Conservation (phyloP, 2,113 vertebrate genomes). For the Bujurquina vittata region DNA sequence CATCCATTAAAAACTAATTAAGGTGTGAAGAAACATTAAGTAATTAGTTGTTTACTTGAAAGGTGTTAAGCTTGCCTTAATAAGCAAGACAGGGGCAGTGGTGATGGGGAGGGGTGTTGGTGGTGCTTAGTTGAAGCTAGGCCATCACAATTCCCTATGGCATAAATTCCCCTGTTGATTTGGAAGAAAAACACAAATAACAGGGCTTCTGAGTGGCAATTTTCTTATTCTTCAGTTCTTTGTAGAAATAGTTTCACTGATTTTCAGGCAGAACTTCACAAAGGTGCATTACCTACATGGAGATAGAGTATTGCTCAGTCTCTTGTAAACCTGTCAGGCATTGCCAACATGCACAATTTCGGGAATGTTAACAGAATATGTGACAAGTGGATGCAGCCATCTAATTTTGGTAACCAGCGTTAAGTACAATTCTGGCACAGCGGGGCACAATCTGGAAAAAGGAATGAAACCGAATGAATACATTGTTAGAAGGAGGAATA, state of each 20-base stretch:
- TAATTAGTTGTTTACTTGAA: background rate
- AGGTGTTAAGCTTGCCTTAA: background rate
- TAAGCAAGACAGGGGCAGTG: background rate
- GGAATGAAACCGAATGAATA: slow-evolving; percentile 10
- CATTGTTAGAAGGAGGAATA: slow-evolving; percentile 47
- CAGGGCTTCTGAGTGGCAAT: background rate
- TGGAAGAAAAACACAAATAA: background rate
- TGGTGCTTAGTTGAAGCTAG: background rate
- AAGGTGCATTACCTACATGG: background rate
- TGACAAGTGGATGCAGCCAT: background rate
- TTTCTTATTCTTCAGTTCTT: background rate
- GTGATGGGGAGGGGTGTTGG: no score
- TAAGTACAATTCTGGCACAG: slow-evolving; percentile 21
- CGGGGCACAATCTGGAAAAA: slow-evolving; percentile 7
- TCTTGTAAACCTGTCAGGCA: background rate
- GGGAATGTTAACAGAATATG: background rate
- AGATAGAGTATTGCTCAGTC: background rate
- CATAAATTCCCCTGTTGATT: background rate
- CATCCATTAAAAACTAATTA: slow-evolving; percentile 8
- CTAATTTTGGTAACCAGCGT: slow-evolving; percentile 24
- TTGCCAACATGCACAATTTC: background rate
- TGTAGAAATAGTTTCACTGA: background rate
- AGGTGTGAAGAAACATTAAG: background rate
- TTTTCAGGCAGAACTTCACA: background rate
- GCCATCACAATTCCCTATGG: background rate